These are phyloP conservation scores for Mastomys coucha DNA, from an alignment of 2,113 vertebrate species.

Conservation along the genomic window DNA sequence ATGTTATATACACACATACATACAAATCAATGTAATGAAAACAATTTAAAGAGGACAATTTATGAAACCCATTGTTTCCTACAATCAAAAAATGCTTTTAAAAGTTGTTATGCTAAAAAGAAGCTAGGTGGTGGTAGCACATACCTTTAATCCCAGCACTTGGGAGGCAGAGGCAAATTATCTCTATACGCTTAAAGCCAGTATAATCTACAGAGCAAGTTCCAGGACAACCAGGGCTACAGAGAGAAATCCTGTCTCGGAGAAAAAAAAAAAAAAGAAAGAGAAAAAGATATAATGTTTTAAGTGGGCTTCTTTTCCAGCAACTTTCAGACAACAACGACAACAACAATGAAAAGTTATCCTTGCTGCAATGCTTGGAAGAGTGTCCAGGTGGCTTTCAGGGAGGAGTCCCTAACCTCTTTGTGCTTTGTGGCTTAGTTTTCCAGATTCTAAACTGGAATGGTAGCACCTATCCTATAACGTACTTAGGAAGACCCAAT, in stretches of 20 bases:
- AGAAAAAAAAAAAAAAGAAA: not conserved
- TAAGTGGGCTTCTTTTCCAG: not conserved
- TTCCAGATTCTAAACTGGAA: not conserved
- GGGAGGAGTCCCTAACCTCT: slow-evolving; percentile 19
- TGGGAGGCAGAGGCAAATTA: too few relatives aligned
- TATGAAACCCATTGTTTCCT: not conserved
- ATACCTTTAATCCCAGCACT: too few relatives aligned
- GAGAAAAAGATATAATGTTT: not conserved
- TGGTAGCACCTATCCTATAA: not conserved
- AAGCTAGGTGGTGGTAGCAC: too few relatives aligned
- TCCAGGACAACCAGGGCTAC: too few relatives aligned
- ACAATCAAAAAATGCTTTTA: not conserved
- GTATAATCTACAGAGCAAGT: too few relatives aligned
- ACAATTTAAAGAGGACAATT: not conserved
- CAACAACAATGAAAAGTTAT: not conserved
- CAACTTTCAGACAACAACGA: slow-evolving; percentile 4
- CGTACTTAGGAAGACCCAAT: not conserved
- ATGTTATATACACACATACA: not conserved
- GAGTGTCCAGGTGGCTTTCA: not conserved
- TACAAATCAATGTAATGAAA: not conserved
- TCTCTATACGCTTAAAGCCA: too few relatives aligned
- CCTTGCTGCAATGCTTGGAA: not conserved
- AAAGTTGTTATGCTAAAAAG: not conserved
- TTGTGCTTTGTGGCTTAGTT: slow-evolving; percentile 40
- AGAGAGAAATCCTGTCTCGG: too few relatives aligned